Evolutionary conservation across 2,113 vertebrate species (phyloP), one percentile per base, ranked within the genome.

Genomic region (Chinchilla lanigera): DNA sequence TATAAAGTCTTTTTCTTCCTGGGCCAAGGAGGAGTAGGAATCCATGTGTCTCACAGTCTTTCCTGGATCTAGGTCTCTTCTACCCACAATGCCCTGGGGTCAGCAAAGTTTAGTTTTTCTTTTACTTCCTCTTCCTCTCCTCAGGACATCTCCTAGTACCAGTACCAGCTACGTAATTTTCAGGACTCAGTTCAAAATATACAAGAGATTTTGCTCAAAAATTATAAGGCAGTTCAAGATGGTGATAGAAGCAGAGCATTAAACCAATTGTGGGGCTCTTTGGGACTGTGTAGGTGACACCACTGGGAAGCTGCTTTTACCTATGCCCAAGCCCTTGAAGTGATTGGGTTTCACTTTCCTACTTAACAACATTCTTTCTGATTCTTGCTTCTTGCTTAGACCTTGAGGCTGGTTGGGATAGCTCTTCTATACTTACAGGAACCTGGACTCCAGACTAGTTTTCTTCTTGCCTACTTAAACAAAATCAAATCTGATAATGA

Each of bases 401-500:
- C 14, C 41, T 93, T 83, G 63, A 50, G 8, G 9, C 22, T 67
- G 12, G 6, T 54, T 83, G 38, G 47, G 65, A 73, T 89, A 58
- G 86, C 78, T 81, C 80, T 30, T 83, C 30, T 82, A 75, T 0
- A 54, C 16, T 69, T 84, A 92, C 16, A 78, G 73, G 38, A 88
- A 65, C 10, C 84, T 90, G 38, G 11, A 44, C 52, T 88, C 84
- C 41, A 92, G 65, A 58, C 9, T 82, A 56, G 92, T 69, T 93
- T 96, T 58, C 52, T 47, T 54, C 83, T 58, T 65, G n/a, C 19
- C 44, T 14, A 89, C 54, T 93, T 41, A 90, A 69, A 94, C 58
- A 86, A 89, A 96, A 77, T 83, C 65, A 89, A 86, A 88, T 13
- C 69, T 81, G n/a, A 69, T 80, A n/a, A 94, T 33, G 12, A 78